Conservation (phyloP, 1,140 invertebrate genomes). For the Drosophila orosa region DNA sequence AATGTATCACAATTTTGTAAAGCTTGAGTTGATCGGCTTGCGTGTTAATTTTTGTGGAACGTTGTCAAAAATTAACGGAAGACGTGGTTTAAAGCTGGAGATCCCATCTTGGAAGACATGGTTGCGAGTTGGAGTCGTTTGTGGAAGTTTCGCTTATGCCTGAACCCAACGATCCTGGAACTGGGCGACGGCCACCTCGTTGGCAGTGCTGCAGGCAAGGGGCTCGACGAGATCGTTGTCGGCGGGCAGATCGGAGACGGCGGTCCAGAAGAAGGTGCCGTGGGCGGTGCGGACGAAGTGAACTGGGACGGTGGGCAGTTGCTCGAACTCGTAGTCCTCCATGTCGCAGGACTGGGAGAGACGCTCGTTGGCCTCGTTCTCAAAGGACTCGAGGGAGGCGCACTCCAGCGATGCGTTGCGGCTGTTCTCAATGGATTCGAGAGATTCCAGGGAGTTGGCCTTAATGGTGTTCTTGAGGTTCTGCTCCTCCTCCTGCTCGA, state of each 20-base stretch:
- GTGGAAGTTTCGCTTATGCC: constrained; percentile 61
- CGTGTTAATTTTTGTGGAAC: constrained; percentile 66
- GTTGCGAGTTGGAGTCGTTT: constrained; percentile 30
- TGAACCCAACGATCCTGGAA: constrained; percentile 85
- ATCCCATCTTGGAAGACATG: constrained; percentile 63
- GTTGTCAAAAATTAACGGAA: constrained; percentile 68
- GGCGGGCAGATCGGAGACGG: constrained; percentile 82
- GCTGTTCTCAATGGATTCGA: constrained; percentile 79
- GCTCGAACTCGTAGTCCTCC: constrained; percentile 82
- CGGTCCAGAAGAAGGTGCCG: constrained; percentile 87
- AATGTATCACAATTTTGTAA: constrained; percentile 83
- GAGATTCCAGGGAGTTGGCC: constrained; percentile 76
- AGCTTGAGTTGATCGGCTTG: constrained; percentile 70
- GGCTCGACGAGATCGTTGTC: constrained; percentile 84
- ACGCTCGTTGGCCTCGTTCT: constrained; percentile 81
- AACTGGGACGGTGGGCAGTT: constrained; percentile 85
- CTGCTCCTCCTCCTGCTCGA: constrained; percentile 62
- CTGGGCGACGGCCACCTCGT: constrained; percentile 80
- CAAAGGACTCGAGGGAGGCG: constrained; percentile 68
- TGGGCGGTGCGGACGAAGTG: constrained; percentile 86
- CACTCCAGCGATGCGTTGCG: constrained; percentile 75
- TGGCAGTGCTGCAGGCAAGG: constrained; percentile 83
- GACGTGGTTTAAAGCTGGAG: constrained; percentile 65
- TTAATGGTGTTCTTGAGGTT: constrained; percentile 74
- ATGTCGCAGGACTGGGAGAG: constrained; percentile 75